phyloP scores from a whole-genome alignment of 2,797 vertebrate genomes.

The Cryptoblepharus egeriae region DNA sequence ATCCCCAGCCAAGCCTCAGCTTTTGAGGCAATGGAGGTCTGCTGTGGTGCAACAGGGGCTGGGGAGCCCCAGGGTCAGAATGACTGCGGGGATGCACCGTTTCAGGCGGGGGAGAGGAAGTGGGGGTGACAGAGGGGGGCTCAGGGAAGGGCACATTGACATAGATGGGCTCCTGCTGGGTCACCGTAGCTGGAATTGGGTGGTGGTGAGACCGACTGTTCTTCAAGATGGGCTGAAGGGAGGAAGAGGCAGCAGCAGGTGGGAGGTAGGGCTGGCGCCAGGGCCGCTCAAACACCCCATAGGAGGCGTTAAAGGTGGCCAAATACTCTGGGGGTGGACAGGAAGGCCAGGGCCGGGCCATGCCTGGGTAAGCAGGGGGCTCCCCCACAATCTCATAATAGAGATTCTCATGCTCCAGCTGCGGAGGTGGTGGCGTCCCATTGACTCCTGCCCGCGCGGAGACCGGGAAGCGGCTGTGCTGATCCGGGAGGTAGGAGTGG shows the following conservation, averaged over 20 bases:
- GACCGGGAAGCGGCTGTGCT: neutral
- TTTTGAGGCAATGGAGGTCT: conserved; percentile 65
- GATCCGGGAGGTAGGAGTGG: neutral
- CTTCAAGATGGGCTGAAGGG: conserved; percentile 73
- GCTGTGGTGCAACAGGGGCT: conserved; percentile 51
- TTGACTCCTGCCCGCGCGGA: neutral
- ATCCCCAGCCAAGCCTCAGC: conserved; percentile 58
- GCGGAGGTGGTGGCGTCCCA: neutral
- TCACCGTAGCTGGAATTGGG: conserved; percentile 38
- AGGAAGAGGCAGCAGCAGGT: conserved; percentile 53
- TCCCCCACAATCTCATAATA: conserved; percentile 82
- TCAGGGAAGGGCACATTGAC: conserved; percentile 73
- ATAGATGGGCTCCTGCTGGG: conserved; percentile 78
- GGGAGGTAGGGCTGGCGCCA: conserved; percentile 61
- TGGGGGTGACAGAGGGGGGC: conserved; percentile 29
- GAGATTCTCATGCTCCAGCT: conserved; percentile 72
- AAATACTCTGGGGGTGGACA: conserved; percentile 56
- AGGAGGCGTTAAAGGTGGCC: conserved; percentile 71
- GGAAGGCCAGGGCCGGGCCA: conserved; percentile 68
- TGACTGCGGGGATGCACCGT: conserved; percentile 46
- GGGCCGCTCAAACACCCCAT: conserved; percentile 67
- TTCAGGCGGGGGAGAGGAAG: conserved; percentile 50
- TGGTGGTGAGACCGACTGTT: conserved; percentile 75
- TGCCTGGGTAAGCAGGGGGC: conserved; percentile 54
- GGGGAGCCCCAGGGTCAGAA: conserved; percentile 12